phyloP scores from a whole-genome alignment of 2,888 invertebrate species.

The Volucella inflata region DNA sequence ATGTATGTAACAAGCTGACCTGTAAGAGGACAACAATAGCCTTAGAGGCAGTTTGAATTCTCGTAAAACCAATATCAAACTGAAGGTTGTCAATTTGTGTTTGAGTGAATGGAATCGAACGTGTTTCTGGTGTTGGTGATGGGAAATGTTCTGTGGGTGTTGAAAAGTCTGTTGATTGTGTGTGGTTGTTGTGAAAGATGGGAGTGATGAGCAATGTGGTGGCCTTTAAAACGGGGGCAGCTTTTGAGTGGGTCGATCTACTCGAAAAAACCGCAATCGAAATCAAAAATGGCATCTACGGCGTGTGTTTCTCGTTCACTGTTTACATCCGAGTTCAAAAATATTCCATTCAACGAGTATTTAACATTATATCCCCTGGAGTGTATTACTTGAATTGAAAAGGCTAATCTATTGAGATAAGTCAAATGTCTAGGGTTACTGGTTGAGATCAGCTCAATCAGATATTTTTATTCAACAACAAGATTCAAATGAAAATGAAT shows the following conservation, averaged over 20 bases:
- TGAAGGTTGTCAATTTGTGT: slow-evolving; percentile 25
- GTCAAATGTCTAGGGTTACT: too few relatives aligned
- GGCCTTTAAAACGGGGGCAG: neutral
- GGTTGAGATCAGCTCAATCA: too few relatives aligned
- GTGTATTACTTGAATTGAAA: too few relatives aligned
- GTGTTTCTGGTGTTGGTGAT: neutral
- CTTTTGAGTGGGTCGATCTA: neutral
- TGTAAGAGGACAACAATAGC: slow-evolving; percentile 34
- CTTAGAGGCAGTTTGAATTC: slow-evolving; percentile 31
- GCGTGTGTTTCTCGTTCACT: too few relatives aligned
- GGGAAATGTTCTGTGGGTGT: slow-evolving; percentile 22
- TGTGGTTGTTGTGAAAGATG: slow-evolving; percentile 9
- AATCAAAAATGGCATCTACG: neutral
- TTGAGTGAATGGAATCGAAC: neutral
- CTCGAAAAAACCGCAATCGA: neutral
- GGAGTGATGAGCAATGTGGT: neutral
- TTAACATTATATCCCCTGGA: too few relatives aligned
- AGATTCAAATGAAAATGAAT: too few relatives aligned
- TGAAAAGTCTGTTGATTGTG: neutral
- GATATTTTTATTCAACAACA: too few relatives aligned
- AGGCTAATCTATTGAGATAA: too few relatives aligned
- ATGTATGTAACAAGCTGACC: slow-evolving; percentile 42
- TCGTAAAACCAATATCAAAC: slow-evolving; percentile 46
- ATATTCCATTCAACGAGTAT: too few relatives aligned
- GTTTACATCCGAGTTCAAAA: too few relatives aligned